Conservation (phyloP, 1,140 invertebrate genomes). For the Onthophagus taurus region DNA sequence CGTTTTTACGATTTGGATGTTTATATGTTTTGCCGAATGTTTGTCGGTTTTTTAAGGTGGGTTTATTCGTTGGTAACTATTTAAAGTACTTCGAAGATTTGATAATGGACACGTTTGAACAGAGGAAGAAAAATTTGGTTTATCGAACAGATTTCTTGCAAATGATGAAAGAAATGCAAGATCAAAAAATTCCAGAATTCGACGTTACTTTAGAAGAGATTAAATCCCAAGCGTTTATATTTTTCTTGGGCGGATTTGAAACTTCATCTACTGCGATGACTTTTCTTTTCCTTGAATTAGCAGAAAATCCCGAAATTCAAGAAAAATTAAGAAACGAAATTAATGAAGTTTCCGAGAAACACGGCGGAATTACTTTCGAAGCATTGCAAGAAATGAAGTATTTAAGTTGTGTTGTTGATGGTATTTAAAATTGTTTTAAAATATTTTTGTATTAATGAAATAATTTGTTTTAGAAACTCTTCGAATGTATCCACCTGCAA, state of each 20-base stretch:
- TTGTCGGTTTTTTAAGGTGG: not conserved
- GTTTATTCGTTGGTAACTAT: not conserved
- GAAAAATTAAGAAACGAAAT: conserved; percentile 39
- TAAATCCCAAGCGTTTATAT: conserved; percentile 15
- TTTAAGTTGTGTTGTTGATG: conserved; percentile 27
- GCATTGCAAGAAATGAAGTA: conserved; percentile 43
- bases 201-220: conserved; percentile 12
- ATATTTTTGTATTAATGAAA: not conserved
- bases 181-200: not conserved
- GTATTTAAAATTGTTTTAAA: conserved; percentile 24
- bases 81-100: conserved; percentile 5
- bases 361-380: conserved; percentile 45
- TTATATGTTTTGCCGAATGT: not conserved
- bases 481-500: conserved; percentile 16
- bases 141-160: conserved; percentile 9
- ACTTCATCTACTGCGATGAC: conserved; percentile 38
- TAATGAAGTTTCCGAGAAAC: conserved; percentile 33
- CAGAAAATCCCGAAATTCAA: conserved; percentile 39
- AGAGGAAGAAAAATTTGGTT: conserved; percentile 6
- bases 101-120: not conserved
- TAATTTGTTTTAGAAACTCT: conserved; percentile 10
- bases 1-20: not conserved
- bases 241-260: conserved; percentile 41
- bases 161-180: conserved; percentile 7
- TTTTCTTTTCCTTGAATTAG: conserved; percentile 40